Evolutionary conservation across 2,888 invertebrate species (phyloP).

Genomic region (Vandiemenella viatica): DNA sequence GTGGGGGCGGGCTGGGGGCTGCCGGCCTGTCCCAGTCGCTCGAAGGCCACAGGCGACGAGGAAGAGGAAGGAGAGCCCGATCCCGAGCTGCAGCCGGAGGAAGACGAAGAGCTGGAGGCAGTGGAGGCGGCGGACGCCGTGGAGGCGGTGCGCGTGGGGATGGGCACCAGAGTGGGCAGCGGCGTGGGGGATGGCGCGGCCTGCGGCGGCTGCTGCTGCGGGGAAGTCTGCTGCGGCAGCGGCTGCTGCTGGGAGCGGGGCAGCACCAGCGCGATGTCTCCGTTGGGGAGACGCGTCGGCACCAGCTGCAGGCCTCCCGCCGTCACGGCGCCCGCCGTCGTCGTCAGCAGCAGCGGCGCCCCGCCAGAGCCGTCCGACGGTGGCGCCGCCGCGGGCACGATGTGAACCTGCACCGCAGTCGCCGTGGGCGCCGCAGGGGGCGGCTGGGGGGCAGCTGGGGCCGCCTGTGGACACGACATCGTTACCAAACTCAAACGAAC

Average conservation of each 20-base stretch:
- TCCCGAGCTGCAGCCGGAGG: conserved; percentile 24
- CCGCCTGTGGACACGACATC: too few species aligned
- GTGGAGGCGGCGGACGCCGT: conserved; percentile 47
- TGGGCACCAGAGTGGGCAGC: conserved; percentile 55
- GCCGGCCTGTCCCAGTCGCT: conserved; percentile 36
- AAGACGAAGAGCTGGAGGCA: conserved; percentile 27
- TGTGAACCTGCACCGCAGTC: conserved; percentile 40
- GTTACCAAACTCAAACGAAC: too few species aligned
- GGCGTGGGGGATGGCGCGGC: conserved; percentile 15
- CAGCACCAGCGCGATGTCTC: conserved; percentile 65
- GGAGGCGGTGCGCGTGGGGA: conserved; percentile 58
- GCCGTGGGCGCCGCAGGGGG: conserved; percentile 20
- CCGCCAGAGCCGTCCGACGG: conserved; percentile 24
- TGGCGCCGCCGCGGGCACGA: conserved; percentile 33
- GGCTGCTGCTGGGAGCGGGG: too few species aligned
- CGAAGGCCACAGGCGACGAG: conserved; percentile 26
- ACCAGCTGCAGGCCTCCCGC: conserved; percentile 54
- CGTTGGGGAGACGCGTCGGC: conserved; percentile 66
- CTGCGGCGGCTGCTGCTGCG: conserved; percentile 31
- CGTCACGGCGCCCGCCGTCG: conserved; percentile 10
- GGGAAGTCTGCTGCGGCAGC: conserved; percentile 14
- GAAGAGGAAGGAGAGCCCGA: conserved; percentile 27
- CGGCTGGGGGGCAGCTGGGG: conserved; percentile 16
- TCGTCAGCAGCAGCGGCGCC: conserved; percentile 19
- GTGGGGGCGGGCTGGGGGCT: conserved; percentile 18